Base-by-base conservation (phyloP, 2,797 vertebrate species). In the Sebastes diploproa region DNA sequence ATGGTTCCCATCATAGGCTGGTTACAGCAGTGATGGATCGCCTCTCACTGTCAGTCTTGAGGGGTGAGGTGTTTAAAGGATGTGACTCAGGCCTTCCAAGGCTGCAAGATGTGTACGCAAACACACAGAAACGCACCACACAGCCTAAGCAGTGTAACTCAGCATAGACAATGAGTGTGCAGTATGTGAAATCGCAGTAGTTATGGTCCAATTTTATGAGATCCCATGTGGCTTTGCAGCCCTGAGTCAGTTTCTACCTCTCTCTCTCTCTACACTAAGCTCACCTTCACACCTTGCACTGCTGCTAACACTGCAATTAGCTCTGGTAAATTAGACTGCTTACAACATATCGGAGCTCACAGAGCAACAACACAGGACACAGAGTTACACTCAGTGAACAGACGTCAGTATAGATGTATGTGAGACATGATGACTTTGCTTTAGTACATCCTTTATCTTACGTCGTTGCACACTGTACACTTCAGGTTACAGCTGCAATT, bases 11-110 rank as follows among this genome's bases (percentile, higher is more conserved):
- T 93, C 82, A 92, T 38, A 78, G 86, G 88, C 77, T 85, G 46
- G 67, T 85, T 87, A 78, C 80, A 70, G 79, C 81, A 42, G 72
- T 92, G 91, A 93, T 94, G 89, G 93, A 95, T 95, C 81, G 72
- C 82, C 59, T 61, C 69, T 55, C 54, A 66, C 59, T 82, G 84
- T 88, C 80, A 83, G 74, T 77, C 55, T 61, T 42, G 65, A 82
- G 59, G 34, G 50, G 52, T 62, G 75, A 73, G 63, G 62, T 22
- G 46, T 77, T 73, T 50, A 78, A 56, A 86, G 59, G 78, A 78
- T 38, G 67, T 65, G 82, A 86, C 78, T 79, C 74, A 71, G 74
- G 83, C 80, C 75, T 60, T 63, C 36, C 59, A 62, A 86, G 78
- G 65, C 73, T 77, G 52, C 30, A 38, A 61, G 38, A 55, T 46